Conservation (phyloP, 2,888 invertebrate species). For the Parasteatoda lunata region DNA sequence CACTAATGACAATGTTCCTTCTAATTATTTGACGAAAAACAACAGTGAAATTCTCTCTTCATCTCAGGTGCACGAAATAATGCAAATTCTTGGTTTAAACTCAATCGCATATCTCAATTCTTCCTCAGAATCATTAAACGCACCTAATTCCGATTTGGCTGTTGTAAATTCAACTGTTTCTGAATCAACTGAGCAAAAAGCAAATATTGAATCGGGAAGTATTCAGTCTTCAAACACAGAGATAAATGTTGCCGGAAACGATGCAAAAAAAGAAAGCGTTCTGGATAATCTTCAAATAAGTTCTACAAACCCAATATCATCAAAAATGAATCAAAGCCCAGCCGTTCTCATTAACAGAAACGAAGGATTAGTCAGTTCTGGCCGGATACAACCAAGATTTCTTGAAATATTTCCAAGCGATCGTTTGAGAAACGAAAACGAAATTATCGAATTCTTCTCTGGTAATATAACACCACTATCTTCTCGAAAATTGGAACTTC, state of each 20-base stretch:
- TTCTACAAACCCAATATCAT: not conserved
- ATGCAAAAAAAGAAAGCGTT: not conserved
- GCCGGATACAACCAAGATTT: conserved; percentile 49
- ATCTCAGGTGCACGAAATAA: conserved; percentile 29
- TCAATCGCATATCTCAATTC: not conserved
- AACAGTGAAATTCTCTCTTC: not conserved
- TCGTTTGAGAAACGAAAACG: conserved; percentile 23
- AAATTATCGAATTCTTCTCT: conserved; percentile 13
- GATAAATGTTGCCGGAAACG: not conserved
- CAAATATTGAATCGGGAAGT: not conserved
- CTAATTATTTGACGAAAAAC: not conserved
- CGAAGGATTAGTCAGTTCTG: conserved; percentile 29
- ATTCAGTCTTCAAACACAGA: not conserved
- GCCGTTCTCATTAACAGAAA: not conserved
- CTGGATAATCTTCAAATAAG: not conserved
- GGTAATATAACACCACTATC: conserved; percentile 15
- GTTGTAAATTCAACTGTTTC: not conserved
- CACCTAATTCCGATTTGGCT: not conserved
- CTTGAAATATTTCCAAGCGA: conserved; percentile 3
- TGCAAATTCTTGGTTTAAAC: conserved; percentile 26
- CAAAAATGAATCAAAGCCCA: not conserved
- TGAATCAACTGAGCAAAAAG: not conserved
- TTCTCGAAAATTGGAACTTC: conserved; percentile 30
- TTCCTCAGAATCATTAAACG: not conserved
- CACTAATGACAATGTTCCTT: not conserved